Evolutionary conservation across 2,888 invertebrate species (phyloP).

Genomic region (Tiliacea citrago): DNA sequence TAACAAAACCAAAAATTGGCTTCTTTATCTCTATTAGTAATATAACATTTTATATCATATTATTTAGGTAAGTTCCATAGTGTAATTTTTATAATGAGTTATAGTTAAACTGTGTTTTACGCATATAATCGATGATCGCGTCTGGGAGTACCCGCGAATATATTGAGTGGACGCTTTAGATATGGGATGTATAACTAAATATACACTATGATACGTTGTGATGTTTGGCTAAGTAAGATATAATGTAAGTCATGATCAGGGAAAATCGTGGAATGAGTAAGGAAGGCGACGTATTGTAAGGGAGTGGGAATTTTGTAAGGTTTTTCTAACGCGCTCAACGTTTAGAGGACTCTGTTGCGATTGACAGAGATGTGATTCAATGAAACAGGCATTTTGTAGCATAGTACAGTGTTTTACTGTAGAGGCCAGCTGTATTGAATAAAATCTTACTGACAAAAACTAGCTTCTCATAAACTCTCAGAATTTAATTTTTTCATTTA

Average conservation of each 20-base stretch:
- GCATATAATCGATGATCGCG: constrained; percentile 58
- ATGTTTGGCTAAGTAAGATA: constrained; percentile 87
- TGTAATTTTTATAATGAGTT: constrained; percentile 77
- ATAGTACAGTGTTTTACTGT: neutral
- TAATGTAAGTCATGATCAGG: constrained; percentile 85
- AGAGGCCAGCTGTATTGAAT: neutral
- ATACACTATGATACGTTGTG: constrained; percentile 81
- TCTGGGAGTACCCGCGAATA: constrained; percentile 36
- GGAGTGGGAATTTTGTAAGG: constrained; percentile 76
- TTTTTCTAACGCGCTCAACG: constrained; percentile 70
- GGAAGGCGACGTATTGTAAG: constrained; percentile 55
- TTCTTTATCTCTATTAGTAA: constrained; percentile 85
- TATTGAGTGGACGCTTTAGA: constrained; percentile 45
- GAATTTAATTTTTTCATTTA: constrained; percentile 8
- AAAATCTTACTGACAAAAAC: neutral
- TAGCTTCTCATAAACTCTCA: neutral
- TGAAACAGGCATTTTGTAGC: neutral
- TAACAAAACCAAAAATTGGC: constrained; percentile 88
- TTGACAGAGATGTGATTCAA: constrained; percentile 29
- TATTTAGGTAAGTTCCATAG: constrained; percentile 80
- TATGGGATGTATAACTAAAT: constrained; percentile 65
- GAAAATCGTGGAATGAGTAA: constrained; percentile 73
- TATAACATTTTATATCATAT: constrained; percentile 87
- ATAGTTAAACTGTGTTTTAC: constrained; percentile 67
- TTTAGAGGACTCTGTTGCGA: constrained; percentile 48